phyloP scores from a whole-genome alignment of 2,113 vertebrate species.

The Hiodon tergisus region DNA sequence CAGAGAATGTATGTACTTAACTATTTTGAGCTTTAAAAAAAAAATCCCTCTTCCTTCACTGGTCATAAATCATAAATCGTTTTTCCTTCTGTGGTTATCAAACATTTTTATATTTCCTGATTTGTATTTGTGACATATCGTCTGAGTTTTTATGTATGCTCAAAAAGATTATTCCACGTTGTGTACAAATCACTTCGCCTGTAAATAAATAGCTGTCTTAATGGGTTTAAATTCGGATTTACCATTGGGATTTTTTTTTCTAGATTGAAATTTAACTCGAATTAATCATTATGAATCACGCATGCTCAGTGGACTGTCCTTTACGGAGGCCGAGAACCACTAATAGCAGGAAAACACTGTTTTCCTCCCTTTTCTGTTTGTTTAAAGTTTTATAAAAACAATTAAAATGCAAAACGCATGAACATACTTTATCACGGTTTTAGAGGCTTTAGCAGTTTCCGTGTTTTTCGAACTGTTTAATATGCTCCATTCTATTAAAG shows the following conservation, averaged over 20 bases:
- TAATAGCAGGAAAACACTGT: no score
- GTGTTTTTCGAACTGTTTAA: no score
- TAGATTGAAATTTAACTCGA: not conserved
- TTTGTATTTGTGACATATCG: conserved; percentile 9
- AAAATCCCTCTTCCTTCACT: not conserved
- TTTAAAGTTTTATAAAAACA: no score
- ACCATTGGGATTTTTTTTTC: not conserved
- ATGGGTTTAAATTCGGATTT: not conserved
- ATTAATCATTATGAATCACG: no score
- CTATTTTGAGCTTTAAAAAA: not conserved
- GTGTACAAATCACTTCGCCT: conserved; percentile 1
- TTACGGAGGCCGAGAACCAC: no score
- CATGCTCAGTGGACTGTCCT: no score
- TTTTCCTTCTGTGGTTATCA: not conserved
- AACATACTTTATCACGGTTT: no score
- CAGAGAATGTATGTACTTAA: not conserved
- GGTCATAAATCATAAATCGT: conserved; percentile 19
- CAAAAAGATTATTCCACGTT: conserved; percentile 1
- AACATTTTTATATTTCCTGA: conserved; percentile 1
- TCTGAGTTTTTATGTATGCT: not conserved
- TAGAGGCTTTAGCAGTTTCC: no score
- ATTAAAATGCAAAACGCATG: no score
- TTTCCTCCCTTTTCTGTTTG: no score
- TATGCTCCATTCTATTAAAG: no score
- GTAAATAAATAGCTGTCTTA: conserved; percentile 27